These are phyloP conservation scores for Catocala sponsa DNA, from an alignment of 2,888 invertebrate genomes.

Conservation along the genomic window DNA sequence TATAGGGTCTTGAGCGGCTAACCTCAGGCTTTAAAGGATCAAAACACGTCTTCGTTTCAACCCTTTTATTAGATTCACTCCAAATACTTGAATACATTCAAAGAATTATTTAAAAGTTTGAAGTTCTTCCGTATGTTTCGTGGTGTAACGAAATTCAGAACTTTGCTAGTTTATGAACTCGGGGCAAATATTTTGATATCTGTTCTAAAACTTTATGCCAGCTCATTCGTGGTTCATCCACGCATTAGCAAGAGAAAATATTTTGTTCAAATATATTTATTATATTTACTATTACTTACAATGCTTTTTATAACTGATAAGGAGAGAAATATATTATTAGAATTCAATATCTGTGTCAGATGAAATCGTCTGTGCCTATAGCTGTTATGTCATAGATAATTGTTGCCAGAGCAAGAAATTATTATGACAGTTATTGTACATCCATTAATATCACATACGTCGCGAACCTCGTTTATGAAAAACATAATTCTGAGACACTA, in stretches of 20 bases:
- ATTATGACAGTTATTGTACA: no score
- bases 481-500: constrained; percentile 4
- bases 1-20: constrained; percentile 32
- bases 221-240: neutral
- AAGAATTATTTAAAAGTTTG: constrained; percentile 7
- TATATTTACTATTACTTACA: no score
- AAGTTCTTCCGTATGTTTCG: constrained; percentile 6
- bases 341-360: no score
- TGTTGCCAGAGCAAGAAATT: no score
- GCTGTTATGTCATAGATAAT: no score
- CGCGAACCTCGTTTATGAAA: neutral
- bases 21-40: constrained; percentile 35
- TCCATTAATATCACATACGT: no score
- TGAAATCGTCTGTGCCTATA: no score
- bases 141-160: constrained; percentile 2
- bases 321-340: no score
- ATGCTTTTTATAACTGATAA: neutral
- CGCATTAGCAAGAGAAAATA: neutral
- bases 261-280: no score
- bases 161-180: neutral
- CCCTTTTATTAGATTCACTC: constrained; percentile 24
- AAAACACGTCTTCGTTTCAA: constrained; percentile 22
- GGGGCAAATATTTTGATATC: constrained; percentile 2
- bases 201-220: constrained; percentile 2
- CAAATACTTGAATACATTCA: constrained; percentile 15